These are phyloP conservation scores for Caenorhabditis afra DNA, from an alignment of 2,888 invertebrate genomes.

Conservation along the genomic window DNA sequence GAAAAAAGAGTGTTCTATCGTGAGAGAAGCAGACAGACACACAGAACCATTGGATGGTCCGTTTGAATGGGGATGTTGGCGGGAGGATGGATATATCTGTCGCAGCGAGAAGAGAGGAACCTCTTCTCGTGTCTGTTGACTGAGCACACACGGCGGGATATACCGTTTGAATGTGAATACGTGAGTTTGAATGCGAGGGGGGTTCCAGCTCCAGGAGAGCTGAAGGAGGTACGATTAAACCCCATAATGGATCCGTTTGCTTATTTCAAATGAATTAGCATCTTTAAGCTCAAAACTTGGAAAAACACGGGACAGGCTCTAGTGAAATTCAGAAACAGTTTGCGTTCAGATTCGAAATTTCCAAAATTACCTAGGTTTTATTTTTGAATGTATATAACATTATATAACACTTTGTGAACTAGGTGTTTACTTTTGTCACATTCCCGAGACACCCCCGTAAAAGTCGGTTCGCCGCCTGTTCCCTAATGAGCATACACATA, in stretches of 20 bases:
- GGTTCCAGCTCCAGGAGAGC: background rate
- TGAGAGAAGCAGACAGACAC: background rate
- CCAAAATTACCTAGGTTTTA: too few relatives aligned
- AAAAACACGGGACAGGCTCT: too few relatives aligned
- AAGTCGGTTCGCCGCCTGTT: constrained; percentile 23
- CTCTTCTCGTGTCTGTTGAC: constrained; percentile 32
- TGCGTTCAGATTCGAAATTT: too few relatives aligned
- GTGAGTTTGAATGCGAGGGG: constrained; percentile 9
- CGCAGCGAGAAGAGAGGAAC: background rate
- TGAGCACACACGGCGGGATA: constrained; percentile 40
- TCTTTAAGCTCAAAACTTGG: too few relatives aligned
- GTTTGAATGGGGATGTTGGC: constrained; percentile 34
- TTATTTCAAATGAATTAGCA: too few relatives aligned
- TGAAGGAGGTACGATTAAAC: too few relatives aligned
- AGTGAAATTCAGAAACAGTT: too few relatives aligned
- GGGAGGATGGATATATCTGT: constrained; percentile 1
- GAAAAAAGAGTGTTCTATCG: constrained; percentile 11
- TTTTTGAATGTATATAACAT: too few relatives aligned
- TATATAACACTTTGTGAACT: too few relatives aligned
- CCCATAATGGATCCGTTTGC: too few relatives aligned
- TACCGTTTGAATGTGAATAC: constrained; percentile 17
- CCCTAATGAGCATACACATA: constrained; percentile 28
- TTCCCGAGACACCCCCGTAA: constrained; percentile 27
- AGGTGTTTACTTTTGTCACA: constrained; percentile 19
- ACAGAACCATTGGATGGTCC: constrained; percentile 16